Base-by-base conservation (phyloP, 2,797 vertebrate species). In the Thalassophryne amazonica region DNA sequence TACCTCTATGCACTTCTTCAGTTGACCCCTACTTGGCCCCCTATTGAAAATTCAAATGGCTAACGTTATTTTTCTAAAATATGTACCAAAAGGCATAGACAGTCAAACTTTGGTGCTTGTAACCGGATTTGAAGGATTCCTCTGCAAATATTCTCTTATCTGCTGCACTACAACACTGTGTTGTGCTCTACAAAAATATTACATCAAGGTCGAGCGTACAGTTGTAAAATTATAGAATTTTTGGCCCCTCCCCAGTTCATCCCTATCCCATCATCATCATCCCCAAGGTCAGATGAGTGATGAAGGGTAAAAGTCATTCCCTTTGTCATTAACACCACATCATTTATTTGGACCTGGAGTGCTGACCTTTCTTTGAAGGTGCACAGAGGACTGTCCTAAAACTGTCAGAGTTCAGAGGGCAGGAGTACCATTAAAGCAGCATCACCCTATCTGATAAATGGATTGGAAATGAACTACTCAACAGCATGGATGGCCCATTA, bases 381-480 rank as follows among this genome's bases (percentile, higher is more conserved):
- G 73, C 69, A 61, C 71, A 57, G 71, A 86, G 85, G 82, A 90
- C 85, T 89, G 86, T 91, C 92, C 91, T 93, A 86, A 94, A 94
- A 90, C 91, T 87, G 88, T 90, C 86, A 88, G 88, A 87, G 88
- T 90, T 92, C 78, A 86, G 65, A 81, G 72, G 84, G 63, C 70
- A 70, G 23, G 1, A 57, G 89, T 90, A 89, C 91, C 86, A 81
- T 88, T 72, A 89, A 88, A 87, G 87, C 88, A 78, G 83, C 88
- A 67, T 92, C 73, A 60, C 91, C 91, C 86, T 76, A 78, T 78
- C 92, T 95, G 93, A 95, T 94, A 92, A 93, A 97, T 97, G 93
- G 89, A 89, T 94, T 94, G 93, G 93, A 95, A 94, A 94, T 93
- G 91, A 94, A 91, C 92, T 90, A 89, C 91, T 91, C 91, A 92